Base-by-base conservation (phyloP, 2,888 invertebrate species). In the Sesia bembeciformis region DNA sequence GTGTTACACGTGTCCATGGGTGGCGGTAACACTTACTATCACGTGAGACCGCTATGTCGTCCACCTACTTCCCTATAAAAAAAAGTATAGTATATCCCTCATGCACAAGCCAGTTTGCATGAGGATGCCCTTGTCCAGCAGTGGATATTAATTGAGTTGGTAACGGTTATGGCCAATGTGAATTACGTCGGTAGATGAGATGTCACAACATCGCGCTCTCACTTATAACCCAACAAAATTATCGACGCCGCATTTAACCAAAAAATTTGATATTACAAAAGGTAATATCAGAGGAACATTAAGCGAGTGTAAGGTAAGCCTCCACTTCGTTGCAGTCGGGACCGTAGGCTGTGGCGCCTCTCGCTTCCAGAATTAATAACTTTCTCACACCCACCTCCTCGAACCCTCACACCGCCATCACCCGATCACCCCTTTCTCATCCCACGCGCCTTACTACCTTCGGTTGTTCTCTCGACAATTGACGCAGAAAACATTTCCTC, bases 291-390 rank as follows among this genome's bases (percentile, higher is more conserved):
- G 76, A 65, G 76, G 79, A 80, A 82, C 82, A 83, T 83, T 84
- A 84, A 81, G 74, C 76, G 76, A 81, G 79, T 52, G 8, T 81
- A 81, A 83, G 85, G 87, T 85, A 84, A 84, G 84, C 80, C 74
- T 78, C 77, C 75, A 40, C 76, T 76, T 71, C 75, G 80, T 77
- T 83, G 84, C 84, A 84, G 81, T 78, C 76, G 78, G 78, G 80
- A 79, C 76, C 76, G 85, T 84, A 85, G 86, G 85, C 82, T 78
- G 72, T 66, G 83, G 84, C 84, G 83, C 80, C 82, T 80, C 80
- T 83, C 85, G 82, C 85, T 82, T 83, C 84, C 79, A 86, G 88
- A 87, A 88, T 88, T 88, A 87, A 87, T 88, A 88, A 88, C 88
- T 87, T 86, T 82, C 81, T 78, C 77, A 66, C 72, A 74, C 80